Conservation (phyloP, 2,888 invertebrate species). For the Drosophila kambysellisi region DNA sequence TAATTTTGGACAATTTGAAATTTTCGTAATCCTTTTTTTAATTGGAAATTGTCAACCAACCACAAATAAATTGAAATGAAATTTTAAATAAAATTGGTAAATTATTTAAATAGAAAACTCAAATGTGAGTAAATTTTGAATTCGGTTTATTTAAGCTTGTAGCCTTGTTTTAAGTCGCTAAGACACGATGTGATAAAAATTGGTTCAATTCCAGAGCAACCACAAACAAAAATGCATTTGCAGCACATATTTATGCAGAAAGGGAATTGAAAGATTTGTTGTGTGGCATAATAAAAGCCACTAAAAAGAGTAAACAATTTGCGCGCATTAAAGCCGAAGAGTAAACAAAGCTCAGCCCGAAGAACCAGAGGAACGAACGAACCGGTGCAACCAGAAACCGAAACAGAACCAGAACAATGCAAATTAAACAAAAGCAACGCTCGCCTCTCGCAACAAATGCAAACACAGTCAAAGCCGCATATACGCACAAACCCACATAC, state of each 20-base stretch:
- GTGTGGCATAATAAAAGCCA: conserved; percentile 67
- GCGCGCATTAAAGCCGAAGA: conserved; percentile 64
- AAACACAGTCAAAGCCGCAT: conserved; percentile 55
- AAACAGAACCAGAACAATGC: conserved; percentile 62
- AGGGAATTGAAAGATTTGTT: conserved; percentile 49
- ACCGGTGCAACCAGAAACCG: conserved; percentile 28
- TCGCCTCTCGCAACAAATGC: conserved; percentile 54
- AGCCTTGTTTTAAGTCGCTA: not conserved
- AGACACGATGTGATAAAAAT: not conserved
- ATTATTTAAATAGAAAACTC: not conserved
- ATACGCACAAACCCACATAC: conserved; percentile 17
- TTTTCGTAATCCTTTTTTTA: not conserved
- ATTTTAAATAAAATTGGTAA: not conserved
- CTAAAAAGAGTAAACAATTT: conserved; percentile 79
- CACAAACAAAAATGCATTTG: conserved; percentile 1
- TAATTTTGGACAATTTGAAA: not conserved
- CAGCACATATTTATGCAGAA: conserved; percentile 5
- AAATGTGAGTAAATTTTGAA: not conserved
- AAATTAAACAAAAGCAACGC: conserved; percentile 75
- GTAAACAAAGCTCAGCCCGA: conserved; percentile 59
- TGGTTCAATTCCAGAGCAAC: conserved; percentile 4
- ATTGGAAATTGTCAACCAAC: not conserved
- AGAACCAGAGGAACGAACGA: conserved; percentile 4
- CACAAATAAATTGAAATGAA: too few relatives aligned
- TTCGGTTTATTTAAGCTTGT: not conserved